These are phyloP conservation scores for Plestiodon gilberti DNA, from an alignment of 2,113 vertebrate genomes.

Conservation along the genomic window DNA sequence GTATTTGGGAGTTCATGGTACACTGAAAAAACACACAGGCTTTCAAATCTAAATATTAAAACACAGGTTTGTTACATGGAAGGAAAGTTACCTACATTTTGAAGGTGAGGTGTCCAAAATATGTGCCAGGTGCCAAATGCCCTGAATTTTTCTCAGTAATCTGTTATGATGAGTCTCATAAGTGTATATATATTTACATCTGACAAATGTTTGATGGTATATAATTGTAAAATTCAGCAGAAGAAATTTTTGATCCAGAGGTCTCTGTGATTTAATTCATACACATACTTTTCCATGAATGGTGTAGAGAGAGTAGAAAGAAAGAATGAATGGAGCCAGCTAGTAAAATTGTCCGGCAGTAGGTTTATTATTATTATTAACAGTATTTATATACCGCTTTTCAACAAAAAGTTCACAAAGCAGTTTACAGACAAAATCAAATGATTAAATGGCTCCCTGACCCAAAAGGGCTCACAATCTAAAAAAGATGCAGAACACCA, in stretches of 20 bases:
- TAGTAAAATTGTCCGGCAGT: neutral
- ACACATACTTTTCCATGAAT: neutral
- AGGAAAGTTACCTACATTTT: neutral
- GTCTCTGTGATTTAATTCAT: neutral
- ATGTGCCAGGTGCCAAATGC: neutral
- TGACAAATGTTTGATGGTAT: neutral
- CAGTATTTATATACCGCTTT: too few relatives aligned
- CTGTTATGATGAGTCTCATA: neutral
- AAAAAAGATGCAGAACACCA: too few relatives aligned
- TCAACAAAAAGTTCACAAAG: too few relatives aligned
- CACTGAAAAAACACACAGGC: neutral
- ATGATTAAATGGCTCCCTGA: too few relatives aligned
- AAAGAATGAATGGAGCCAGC: neutral
- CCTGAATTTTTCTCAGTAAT: neutral
- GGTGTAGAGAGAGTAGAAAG: neutral
- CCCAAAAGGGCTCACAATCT: too few relatives aligned
- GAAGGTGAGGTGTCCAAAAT: neutral
- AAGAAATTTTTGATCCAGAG: neutral
- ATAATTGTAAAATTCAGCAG: neutral
- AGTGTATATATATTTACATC: neutral
- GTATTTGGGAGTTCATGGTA: neutral
- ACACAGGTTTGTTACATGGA: neutral
- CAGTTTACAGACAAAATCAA: too few relatives aligned
- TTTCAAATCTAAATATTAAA: neutral
- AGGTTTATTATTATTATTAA: too few relatives aligned